Evolutionary conservation across 2,113 vertebrate genomes (phyloP).

Genomic region (Pipra filicauda): DNA sequence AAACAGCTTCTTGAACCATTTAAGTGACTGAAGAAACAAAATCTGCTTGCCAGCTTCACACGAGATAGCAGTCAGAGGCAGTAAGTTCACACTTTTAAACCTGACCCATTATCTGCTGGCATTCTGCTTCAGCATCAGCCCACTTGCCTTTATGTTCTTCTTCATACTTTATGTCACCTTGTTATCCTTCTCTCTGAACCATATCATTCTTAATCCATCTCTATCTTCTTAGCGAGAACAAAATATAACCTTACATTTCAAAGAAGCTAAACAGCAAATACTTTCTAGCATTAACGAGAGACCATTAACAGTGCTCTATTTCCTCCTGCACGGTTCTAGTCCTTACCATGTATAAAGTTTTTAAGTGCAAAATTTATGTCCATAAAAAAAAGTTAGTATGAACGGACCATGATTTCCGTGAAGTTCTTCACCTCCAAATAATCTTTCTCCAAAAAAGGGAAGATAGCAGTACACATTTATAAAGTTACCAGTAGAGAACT

Average conservation of each 20-base stretch:
- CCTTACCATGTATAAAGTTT: neutral
- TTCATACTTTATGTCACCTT: neutral
- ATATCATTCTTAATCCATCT: neutral
- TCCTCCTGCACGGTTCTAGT: neutral
- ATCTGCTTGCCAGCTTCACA: neutral
- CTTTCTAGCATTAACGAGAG: neutral
- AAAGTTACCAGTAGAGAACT: neutral
- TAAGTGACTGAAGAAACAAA: neutral
- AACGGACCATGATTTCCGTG: neutral
- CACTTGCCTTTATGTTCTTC: neutral
- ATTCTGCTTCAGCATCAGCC: neutral
- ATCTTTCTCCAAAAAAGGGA: neutral
- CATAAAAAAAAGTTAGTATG: neutral
- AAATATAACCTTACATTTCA: neutral
- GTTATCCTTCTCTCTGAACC: neutral
- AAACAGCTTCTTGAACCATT: neutral
- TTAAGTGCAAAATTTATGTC: neutral
- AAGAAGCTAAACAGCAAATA: neutral
- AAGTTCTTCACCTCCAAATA: neutral
- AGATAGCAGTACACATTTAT: neutral
- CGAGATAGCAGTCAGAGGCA: neutral
- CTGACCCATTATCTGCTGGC: neutral
- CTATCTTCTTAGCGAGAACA: neutral
- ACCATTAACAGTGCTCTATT: neutral
- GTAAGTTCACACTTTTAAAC: neutral